phyloP scores from a whole-genome alignment of 2,888 invertebrate species.

The Drosophila mimica region DNA sequence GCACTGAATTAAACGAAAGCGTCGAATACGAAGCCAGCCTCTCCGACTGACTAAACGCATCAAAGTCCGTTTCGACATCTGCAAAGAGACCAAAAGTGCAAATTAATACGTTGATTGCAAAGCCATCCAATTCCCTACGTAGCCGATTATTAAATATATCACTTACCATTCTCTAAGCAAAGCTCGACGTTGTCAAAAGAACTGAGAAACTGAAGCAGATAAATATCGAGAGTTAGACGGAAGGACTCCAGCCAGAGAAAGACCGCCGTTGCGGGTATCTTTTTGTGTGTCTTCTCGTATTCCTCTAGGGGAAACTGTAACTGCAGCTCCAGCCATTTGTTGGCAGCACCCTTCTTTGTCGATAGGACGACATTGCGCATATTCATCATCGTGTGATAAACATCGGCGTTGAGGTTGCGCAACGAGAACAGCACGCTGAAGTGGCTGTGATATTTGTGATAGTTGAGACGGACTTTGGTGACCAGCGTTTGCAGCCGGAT shows the following conservation, averaged over 20 bases:
- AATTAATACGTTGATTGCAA: not conserved
- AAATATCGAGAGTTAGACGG: conserved; percentile 64
- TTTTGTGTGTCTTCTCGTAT: conserved; percentile 4
- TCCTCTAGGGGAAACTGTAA: conserved; percentile 66
- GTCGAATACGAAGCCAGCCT: conserved; percentile 48
- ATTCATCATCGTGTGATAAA: conserved; percentile 65
- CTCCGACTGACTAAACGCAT: conserved; percentile 46
- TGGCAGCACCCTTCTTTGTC: conserved; percentile 53
- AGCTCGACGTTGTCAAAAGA: conserved; percentile 50
- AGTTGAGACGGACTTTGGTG: conserved; percentile 51
- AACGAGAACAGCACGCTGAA: conserved; percentile 55
- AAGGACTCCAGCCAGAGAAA: conserved; percentile 81
- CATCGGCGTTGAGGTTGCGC: conserved; percentile 64
- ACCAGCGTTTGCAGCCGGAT: conserved; percentile 66
- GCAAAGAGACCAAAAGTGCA: not conserved
- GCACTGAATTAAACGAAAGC: conserved; percentile 46
- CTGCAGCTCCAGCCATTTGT: conserved; percentile 81
- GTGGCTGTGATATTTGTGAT: conserved; percentile 65
- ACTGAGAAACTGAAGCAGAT: conserved; percentile 78
- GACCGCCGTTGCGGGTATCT: conserved; percentile 56
- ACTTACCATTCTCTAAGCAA: conserved; percentile 48
- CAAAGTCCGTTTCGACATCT: conserved; percentile 52
- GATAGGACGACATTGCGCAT: conserved; percentile 60
- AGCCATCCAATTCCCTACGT: not conserved
- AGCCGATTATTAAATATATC: not conserved